phyloP scores from a whole-genome alignment of 1,140 invertebrate genomes.

The Bombus superbus region DNA sequence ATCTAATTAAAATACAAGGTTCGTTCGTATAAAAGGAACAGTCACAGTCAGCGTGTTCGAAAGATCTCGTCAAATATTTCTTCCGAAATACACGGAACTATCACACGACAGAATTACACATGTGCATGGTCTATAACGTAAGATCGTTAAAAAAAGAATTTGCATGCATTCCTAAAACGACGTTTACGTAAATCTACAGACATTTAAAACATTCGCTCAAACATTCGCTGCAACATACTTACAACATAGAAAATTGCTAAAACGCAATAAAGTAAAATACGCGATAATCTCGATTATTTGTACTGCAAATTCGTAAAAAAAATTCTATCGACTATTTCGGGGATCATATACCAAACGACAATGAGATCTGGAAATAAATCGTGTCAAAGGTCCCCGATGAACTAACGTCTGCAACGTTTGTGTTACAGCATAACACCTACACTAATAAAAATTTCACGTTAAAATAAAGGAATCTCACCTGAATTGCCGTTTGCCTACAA shows the following conservation, averaged over 20 bases:
- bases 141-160: no score
- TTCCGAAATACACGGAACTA: conserved; percentile 4
- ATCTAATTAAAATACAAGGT: not conserved
- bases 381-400: no score
- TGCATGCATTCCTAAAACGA: not conserved
- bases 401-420: not conserved
- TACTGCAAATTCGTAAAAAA: not conserved
- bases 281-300: no score
- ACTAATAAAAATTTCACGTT: not conserved
- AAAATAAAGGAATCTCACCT: not conserved
- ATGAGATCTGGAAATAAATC: not conserved
- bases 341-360: not conserved
- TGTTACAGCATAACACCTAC: no score
- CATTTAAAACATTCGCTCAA: not conserved
- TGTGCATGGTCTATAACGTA: no score
- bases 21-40: not conserved
- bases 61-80: conserved; percentile 24
- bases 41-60: fast-evolving
- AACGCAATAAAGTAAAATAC: not conserved
- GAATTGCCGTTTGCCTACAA: no score
- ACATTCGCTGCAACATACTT: not conserved
- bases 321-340: not conserved
- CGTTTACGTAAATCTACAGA: not conserved
- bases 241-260: not conserved
- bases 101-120: not conserved